Percentiles rank a stretch among this genome's conserved stretches.
Conservation (phyloP, 2,113 vertebrate species). For the Mellivora capensis region DNA sequence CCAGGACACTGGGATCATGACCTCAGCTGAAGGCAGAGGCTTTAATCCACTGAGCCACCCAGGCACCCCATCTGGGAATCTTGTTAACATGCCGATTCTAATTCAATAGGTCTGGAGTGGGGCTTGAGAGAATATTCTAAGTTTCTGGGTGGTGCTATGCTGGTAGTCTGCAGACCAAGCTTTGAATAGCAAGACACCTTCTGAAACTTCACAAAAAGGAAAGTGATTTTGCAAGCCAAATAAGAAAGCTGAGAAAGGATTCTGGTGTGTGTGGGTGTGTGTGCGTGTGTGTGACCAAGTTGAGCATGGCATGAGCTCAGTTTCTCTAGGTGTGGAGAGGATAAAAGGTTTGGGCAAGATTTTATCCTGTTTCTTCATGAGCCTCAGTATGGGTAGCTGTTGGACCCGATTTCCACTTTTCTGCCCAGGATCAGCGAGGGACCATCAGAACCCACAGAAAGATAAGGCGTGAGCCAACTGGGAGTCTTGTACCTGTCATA, state of each 20-base stretch:
- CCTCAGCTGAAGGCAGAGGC: too few relatives aligned
- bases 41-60: too few relatives aligned
- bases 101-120: neutral
- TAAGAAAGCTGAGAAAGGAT: neutral
- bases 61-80: neutral
- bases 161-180: too few relatives aligned
- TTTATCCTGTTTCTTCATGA: neutral
- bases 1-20: too few relatives aligned
- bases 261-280: neutral
- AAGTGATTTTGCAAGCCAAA: neutral
- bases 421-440: neutral
- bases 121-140: neutral
- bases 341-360: neutral
- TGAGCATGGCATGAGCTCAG: neutral
- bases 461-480: neutral
- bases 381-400: neutral
- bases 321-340: neutral
- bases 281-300: neutral
- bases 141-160: neutral
- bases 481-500: conserved; percentile 93
- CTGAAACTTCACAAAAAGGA: neutral
- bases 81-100: neutral
- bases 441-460: neutral
- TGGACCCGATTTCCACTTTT: neutral
- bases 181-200: neutral